A percentile compares a stretch with the other conserved stretches of the same genome.
phyloP scores from a whole-genome alignment of 1,140 invertebrate species.

The Portunus trituberculatus region DNA sequence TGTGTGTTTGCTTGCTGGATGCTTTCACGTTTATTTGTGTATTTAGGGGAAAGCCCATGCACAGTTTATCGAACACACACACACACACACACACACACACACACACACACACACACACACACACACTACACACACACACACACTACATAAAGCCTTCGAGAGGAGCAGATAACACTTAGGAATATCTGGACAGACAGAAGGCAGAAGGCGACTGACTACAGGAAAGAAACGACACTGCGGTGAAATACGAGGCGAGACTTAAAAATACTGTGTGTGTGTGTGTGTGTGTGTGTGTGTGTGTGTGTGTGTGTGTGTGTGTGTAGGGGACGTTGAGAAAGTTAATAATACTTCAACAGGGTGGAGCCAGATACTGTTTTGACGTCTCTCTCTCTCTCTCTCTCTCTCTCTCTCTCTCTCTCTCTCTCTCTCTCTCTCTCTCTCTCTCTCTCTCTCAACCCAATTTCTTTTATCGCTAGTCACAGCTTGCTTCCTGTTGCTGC shows the following conservation, averaged over 20 bases:
- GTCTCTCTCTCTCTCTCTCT: constrained; percentile 50
- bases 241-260: background rate
- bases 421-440: constrained; percentile 34
- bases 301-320: constrained; percentile 1
- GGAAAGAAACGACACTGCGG: background rate
- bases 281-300: constrained; percentile 10
- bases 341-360: background rate
- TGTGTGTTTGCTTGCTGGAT: background rate
- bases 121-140: background rate
- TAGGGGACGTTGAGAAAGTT: background rate
- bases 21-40: no score
- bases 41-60: background rate
- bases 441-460: constrained; percentile 24
- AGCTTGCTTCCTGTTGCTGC: no score
- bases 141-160: background rate
- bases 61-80: background rate
- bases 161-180: background rate
- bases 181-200: background rate
- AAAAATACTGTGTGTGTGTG: background rate
- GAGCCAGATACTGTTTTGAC: background rate
- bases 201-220: background rate
- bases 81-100: background rate
- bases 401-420: constrained; percentile 53
- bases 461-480: background rate
- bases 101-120: constrained; percentile 2